Evolutionary conservation across 2,888 invertebrate genomes (phyloP), one percentile per base, ranked within the genome.

Genomic region (Polyploca ridens): DNA sequence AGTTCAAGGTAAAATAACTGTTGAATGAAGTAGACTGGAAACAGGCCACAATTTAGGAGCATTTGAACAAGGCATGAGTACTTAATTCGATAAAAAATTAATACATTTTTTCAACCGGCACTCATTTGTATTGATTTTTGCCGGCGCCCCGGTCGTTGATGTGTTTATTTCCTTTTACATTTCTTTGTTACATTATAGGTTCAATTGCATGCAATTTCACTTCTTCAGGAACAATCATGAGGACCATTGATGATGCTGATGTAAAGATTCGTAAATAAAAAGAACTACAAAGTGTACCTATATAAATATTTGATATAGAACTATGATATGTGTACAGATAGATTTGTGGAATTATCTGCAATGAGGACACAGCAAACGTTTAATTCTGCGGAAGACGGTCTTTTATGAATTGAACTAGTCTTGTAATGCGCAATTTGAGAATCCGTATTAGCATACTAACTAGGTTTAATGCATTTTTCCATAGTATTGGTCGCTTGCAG

Each of bases 1-100:
- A 83, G 88, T 90, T 89, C 90, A 90, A 90, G 88, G 89, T 84
- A 85, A 85, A 82, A 82, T 74, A 73, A 79, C 78, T 83, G 82
- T 85, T 85, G 88, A 86, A 86, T 88, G 79, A 75, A 81, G 66
- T 74, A 41, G 62, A 67, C 78, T 83, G 81, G 78, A 81, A 76
- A 70, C 72, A 69, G 67, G 78, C 78, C 81, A 83, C 84, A 65
- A 68, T 5, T n/a, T n/a, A 35, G 33, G 44, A 41, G 10, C 14
- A 41, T 44, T 13, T 19, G 61, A 44, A 41, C 11, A 16, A 11
- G 0, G 1, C 19, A 27, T 11, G 10, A 11, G 27, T 27, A 27
- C 27, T 13, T 19, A 41, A 60, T 61, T 41, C 8, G n/a, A n/a
- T n/a, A 10, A 35, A 7, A 58, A 33, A 33, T 5, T 35, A 35